phyloP scores from a whole-genome alignment of 2,888 invertebrate species.

The Protonemura montana region DNA sequence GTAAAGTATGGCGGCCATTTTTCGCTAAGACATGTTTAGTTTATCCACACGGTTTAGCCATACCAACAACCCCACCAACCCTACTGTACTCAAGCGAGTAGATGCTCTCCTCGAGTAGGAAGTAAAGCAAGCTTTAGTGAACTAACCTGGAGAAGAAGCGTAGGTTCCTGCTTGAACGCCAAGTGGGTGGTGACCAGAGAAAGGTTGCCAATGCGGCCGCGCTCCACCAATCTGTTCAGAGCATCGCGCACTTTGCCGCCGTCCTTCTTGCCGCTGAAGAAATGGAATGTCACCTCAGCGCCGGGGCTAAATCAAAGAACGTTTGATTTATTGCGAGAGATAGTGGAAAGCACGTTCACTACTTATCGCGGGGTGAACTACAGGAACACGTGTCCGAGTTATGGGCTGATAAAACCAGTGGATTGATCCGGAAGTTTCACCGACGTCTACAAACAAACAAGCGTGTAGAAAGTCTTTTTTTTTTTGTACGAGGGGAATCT shows the following conservation, averaged over 20 bases:
- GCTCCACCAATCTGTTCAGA: conserved; percentile 67
- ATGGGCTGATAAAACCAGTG: background rate
- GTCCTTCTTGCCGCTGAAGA: conserved; percentile 63
- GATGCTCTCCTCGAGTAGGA: no score
- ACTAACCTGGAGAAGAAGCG: conserved; percentile 73
- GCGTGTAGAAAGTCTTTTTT: no score
- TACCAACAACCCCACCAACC: no score
- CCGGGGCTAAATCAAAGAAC: conserved; percentile 49
- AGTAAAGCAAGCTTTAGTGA: no score
- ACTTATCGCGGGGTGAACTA: background rate
- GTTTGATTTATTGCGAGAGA: conserved; percentile 16
- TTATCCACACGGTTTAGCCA: no score
- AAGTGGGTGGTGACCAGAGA: conserved; percentile 71
- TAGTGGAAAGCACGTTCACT: background rate
- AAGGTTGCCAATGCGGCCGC: conserved; percentile 67
- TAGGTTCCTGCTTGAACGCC: conserved; percentile 75
- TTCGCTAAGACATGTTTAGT: no score
- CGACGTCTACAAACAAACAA: background rate
- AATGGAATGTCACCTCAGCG: conserved; percentile 59
- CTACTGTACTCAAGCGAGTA: no score
- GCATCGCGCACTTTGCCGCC: conserved; percentile 64
- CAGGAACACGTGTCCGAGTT: background rate
- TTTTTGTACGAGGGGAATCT: no score
- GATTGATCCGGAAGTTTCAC: background rate
- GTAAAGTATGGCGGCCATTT: no score